Conservation (phyloP, 2,888 invertebrate species). For the Neelides folsomi region DNA sequence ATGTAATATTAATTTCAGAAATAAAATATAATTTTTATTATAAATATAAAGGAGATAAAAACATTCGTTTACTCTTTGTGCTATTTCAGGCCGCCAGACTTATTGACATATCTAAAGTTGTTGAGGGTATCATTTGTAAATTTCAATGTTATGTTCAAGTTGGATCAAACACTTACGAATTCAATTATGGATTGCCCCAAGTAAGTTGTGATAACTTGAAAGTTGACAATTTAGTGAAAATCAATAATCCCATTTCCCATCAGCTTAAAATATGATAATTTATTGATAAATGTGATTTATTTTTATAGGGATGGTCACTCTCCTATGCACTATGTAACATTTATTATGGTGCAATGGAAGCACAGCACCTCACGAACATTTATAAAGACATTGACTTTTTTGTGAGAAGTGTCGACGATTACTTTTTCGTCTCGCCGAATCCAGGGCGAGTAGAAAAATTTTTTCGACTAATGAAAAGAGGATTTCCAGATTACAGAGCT, state of each 20-base stretch:
- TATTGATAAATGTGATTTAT: background rate
- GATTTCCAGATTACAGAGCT: constrained; percentile 9
- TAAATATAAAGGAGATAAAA: too few relatives aligned
- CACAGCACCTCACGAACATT: constrained; percentile 10
- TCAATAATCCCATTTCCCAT: too few relatives aligned
- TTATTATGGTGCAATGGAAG: constrained; percentile 26
- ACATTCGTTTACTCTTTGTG: too few relatives aligned
- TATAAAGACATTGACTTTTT: constrained; percentile 16
- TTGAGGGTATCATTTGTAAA: too few relatives aligned
- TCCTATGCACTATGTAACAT: constrained; percentile 24
- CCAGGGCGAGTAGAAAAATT: constrained; percentile 11
- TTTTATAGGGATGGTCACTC: constrained; percentile 23
- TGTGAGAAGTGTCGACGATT: constrained; percentile 23
- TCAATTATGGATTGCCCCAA: constrained; percentile 23
- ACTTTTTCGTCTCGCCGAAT: constrained; percentile 19
- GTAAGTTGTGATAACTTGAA: constrained; percentile 11
- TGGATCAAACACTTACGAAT: constrained; percentile 5
- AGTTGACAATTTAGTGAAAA: too few relatives aligned
- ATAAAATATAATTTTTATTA: too few relatives aligned
- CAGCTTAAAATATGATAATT: constrained; percentile 1
- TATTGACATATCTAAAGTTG: too few relatives aligned
- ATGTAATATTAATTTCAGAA: too few relatives aligned
- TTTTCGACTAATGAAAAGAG: constrained; percentile 9
- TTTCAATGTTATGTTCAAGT: too few relatives aligned
- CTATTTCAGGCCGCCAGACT: too few relatives aligned